Conservation (phyloP, 2,113 vertebrate species). For the Columba janthina region DNA sequence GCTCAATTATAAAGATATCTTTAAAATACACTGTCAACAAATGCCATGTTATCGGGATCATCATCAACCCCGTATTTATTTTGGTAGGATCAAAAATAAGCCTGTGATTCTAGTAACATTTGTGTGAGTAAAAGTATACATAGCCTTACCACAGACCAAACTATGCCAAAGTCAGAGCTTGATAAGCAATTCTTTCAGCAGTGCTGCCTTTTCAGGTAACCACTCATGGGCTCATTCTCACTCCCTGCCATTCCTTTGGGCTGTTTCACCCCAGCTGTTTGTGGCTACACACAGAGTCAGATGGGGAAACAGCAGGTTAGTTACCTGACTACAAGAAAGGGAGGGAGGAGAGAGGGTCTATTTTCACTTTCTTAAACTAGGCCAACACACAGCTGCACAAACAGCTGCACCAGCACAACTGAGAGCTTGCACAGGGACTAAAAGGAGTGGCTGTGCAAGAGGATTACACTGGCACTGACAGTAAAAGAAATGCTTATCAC, state of each 20-base stretch:
- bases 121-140: not conserved
- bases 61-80: not conserved
- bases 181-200: not conserved
- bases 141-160: not conserved
- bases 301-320: not conserved
- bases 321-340: not conserved
- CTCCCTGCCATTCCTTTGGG: not conserved
- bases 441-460: not conserved
- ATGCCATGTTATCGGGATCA: not conserved
- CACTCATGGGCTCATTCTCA: not conserved
- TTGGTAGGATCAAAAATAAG: not conserved
- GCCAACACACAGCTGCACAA: not conserved
- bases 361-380: not conserved
- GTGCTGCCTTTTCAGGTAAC: not conserved
- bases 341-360: not conserved
- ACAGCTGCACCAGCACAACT: not conserved
- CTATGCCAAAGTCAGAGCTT: not conserved
- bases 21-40: not conserved
- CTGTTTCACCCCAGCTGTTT: not conserved
- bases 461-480: not conserved
- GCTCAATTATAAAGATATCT: not conserved
- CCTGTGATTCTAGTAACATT: not conserved
- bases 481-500: not conserved
- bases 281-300: not conserved
- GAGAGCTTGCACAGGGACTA: not conserved